Evolutionary conservation across 2,113 vertebrate species (phyloP).

Genomic region (Oostethus manadensis): DNA sequence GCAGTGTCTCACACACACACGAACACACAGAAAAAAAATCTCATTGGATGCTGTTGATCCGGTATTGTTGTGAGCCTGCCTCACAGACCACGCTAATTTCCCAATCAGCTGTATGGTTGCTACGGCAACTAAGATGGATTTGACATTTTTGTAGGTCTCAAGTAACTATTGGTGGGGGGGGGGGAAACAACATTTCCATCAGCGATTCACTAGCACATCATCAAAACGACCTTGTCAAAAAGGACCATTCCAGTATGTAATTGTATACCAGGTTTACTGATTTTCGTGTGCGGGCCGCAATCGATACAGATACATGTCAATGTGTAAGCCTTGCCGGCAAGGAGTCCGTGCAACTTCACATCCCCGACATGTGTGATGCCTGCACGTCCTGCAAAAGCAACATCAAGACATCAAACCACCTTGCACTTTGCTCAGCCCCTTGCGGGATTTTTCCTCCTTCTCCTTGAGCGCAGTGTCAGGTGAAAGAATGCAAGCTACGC

Average conservation of each 20-base stretch:
- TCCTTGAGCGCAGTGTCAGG: constrained; percentile 39
- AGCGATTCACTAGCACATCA: background rate
- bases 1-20: background rate
- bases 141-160: constrained; percentile 39
- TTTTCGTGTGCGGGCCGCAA: too few species aligned
- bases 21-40: constrained; percentile 9
- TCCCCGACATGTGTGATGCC: constrained; percentile 24
- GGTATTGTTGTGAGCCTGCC: constrained; percentile 19
- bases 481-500: constrained; percentile 67
- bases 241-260: background rate
- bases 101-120: constrained; percentile 26
- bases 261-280: too few species aligned
- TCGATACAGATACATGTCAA: background rate
- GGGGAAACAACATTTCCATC: background rate
- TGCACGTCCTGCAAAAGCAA: background rate
- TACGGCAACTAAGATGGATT: constrained; percentile 47
- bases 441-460: constrained; percentile 17
- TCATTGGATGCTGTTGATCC: constrained; percentile 34
- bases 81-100: constrained; percentile 29
- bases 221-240: background rate
- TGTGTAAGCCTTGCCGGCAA: background rate
- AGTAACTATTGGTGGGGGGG: constrained; percentile 1
- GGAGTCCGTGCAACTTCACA: constrained; percentile 9
- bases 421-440: constrained; percentile 10
- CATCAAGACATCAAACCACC: background rate